These are phyloP conservation scores for Drosophila siamana DNA, from an alignment of 2,888 invertebrate species.

Conservation along the genomic window DNA sequence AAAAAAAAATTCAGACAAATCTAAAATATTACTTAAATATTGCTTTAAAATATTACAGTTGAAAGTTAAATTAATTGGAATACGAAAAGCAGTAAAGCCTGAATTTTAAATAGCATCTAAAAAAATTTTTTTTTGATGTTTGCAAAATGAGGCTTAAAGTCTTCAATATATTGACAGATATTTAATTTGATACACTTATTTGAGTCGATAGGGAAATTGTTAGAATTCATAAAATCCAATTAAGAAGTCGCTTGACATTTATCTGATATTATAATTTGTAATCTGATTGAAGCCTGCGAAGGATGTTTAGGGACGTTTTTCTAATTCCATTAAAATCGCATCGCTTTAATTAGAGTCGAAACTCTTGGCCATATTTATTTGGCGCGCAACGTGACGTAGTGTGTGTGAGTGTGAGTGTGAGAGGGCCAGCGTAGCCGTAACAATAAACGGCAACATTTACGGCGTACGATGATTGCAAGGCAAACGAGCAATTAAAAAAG, in stretches of 20 bases:
- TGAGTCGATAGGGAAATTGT: background rate
- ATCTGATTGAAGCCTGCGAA: slow-evolving; percentile 20
- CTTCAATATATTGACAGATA: no score
- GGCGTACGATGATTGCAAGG: slow-evolving; percentile 75
- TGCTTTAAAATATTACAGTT: no score
- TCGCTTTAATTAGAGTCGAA: slow-evolving; percentile 69
- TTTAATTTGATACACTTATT: no score
- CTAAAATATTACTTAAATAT: no score
- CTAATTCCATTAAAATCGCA: slow-evolving; percentile 70
- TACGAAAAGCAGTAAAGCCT: no score
- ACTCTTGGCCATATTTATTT: slow-evolving; percentile 58
- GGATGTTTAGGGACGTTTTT: slow-evolving; percentile 14
- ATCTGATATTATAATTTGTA: slow-evolving; percentile 16
- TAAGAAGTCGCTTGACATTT: background rate
- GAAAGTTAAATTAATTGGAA: no score
- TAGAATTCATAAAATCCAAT: background rate
- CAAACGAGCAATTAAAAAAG: slow-evolving; percentile 79
- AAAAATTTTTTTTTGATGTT: no score
- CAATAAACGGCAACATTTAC: slow-evolving; percentile 77
- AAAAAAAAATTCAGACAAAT: no score
- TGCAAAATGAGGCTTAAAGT: background rate
- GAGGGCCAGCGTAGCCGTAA: slow-evolving; percentile 39
- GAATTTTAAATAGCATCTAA: background rate
- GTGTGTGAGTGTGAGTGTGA: background rate
- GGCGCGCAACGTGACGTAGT: slow-evolving; percentile 46